Percentiles rank a stretch among this genome's conserved stretches.
These are phyloP conservation scores for Poeciliopsis retropinna DNA, from an alignment of 2,113 vertebrate species.

Conservation along the genomic window DNA sequence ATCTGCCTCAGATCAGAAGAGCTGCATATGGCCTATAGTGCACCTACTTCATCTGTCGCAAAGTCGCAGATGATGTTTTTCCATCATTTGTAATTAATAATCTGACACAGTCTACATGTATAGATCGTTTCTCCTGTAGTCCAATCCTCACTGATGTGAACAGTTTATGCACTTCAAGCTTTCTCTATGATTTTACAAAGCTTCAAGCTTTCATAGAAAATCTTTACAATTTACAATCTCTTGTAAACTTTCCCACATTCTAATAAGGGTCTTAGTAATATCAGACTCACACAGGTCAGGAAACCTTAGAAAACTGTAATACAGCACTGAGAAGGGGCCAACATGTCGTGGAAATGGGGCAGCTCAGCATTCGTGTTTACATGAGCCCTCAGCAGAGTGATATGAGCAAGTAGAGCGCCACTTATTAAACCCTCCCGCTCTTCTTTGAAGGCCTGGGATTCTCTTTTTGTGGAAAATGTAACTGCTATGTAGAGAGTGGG, in stretches of 20 bases:
- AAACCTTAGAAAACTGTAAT: conserved; percentile 44
- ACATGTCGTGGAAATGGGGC: conserved; percentile 39
- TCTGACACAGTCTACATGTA: background rate
- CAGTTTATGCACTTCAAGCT: background rate
- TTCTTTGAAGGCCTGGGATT: conserved; percentile 49
- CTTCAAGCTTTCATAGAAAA: too few species aligned
- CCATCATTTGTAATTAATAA: background rate
- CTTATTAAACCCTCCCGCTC: conserved; percentile 49
- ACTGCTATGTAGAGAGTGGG: conserved; percentile 48
- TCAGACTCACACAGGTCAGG: conserved; percentile 13
- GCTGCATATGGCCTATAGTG: conserved; percentile 39
- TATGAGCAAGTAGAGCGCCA: conserved; percentile 47
- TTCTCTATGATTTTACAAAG: conserved; percentile 1
- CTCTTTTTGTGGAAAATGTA: conserved; percentile 38
- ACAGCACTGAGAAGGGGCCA: conserved; percentile 24
- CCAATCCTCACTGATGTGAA: background rate
- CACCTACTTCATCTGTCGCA: background rate
- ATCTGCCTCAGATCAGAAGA: conserved; percentile 67
- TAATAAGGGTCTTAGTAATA: conserved; percentile 14
- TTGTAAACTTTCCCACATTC: conserved; percentile 37
- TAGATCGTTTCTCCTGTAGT: background rate
- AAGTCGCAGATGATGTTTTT: background rate
- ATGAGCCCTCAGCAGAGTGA: conserved; percentile 51
- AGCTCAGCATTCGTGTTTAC: conserved; percentile 60
- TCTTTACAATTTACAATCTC: too few species aligned